These are phyloP conservation scores for Craniophora ligustri DNA, from an alignment of 2,888 invertebrate genomes.

Conservation along the genomic window DNA sequence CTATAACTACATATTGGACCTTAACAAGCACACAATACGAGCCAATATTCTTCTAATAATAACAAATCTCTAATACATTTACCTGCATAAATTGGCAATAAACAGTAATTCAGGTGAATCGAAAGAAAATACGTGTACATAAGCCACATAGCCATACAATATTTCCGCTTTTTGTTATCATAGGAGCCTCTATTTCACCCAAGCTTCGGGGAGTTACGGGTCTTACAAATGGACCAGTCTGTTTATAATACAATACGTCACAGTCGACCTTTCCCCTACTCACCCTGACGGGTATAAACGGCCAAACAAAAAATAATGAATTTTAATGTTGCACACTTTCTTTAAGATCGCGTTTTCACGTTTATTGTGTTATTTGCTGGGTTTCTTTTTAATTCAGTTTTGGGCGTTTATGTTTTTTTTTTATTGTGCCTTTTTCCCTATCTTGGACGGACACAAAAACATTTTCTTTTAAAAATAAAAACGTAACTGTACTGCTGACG, in stretches of 20 bases:
- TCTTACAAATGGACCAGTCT: conserved; percentile 2
- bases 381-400: conserved; percentile 26
- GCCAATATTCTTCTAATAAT: conserved; percentile 18
- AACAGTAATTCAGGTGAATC: conserved; percentile 23
- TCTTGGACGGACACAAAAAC: neutral
- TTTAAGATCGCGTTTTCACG: conserved; percentile 21
- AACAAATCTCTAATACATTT: conserved; percentile 36
- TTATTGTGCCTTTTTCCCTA: conserved; percentile 1
- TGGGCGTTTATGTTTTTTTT: conserved; percentile 13
- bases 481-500: too few species aligned
- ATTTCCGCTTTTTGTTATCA: conserved; percentile 2
- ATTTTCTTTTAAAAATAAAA: too few species aligned
- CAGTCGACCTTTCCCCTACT: conserved; percentile 15
- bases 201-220: conserved; percentile 23
- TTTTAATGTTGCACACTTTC: conserved; percentile 27
- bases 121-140: conserved; percentile 13
- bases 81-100: conserved; percentile 46
- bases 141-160: conserved; percentile 3
- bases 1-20: conserved; percentile 7
- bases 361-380: conserved; percentile 10
- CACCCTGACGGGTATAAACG: neutral
- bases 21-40: neutral
- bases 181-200: conserved; percentile 23
- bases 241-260: conserved; percentile 5
- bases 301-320: conserved; percentile 20